Base-by-base conservation (phyloP, 1,140 invertebrate genomes). In the Polypedilum pembai region DNA sequence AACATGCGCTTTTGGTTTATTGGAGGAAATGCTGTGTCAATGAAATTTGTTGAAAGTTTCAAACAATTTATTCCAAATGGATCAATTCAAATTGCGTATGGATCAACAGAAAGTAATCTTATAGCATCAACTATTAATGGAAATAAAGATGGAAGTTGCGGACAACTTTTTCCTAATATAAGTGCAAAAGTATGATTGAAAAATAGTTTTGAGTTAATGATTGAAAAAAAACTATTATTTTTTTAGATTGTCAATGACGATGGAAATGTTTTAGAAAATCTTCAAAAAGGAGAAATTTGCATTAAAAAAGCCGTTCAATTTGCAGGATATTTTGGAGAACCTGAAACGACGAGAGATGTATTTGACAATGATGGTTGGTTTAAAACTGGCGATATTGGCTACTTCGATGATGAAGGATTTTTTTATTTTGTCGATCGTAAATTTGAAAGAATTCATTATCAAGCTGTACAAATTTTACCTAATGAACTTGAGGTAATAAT, bases 341-440 rank as follows among this genome's bases (percentile, higher is more conserved):
- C 24, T 3, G 24, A 33, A 33, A n/a, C 3, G 12, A n/a, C 10
- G 8, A 56, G 5, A 33, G 24, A 33, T 3, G 12, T 12, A 12
- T n/a, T n/a, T n/a, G 12, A n/a, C 4, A n/a, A 45, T 45, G 41
- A n/a, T 41, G 89, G 89, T 0, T 93, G 89, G 86, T 80, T 93
- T 4, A 86, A 88, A 75, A 91, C 91, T 40, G 91, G 91, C 20
- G 90, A 93, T 80, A 83, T 92, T 41, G 91, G 87, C 0, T 90
- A 89, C 79, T 87, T 88, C 76, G 89, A 92, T 78, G 77, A 84
- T 2, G 84, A 90, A 8, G 86, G 85, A 10, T 86, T 82, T 77
- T 85, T 92, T 75, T 90, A 84, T 76, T 86, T 92, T 74, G 86
- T 89, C 0, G 91, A 91, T 78, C 80, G 91, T 73, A 78, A 90